Conservation (phyloP, 2,888 invertebrate genomes). For the Drosophila pullipes region DNA sequence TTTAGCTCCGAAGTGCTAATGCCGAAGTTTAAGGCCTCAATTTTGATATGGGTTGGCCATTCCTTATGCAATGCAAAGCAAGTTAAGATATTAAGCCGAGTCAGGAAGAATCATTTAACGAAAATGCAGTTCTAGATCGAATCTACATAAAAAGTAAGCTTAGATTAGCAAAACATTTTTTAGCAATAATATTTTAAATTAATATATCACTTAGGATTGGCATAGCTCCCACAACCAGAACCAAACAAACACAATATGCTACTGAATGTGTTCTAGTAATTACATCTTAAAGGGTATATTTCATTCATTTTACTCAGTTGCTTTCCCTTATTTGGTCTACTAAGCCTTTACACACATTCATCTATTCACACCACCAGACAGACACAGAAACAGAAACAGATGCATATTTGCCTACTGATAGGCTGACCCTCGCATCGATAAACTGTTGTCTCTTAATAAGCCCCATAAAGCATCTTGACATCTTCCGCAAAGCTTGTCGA, state of each 20-base stretch:
- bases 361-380: not conserved
- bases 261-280: not conserved
- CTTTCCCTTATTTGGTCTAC: not conserved
- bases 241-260: not conserved
- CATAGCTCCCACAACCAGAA: not conserved
- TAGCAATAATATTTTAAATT: not conserved
- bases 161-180: not conserved
- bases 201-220: not conserved
- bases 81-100: constrained; percentile 5
- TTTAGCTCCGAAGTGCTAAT: constrained; percentile 32
- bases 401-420: constrained; percentile 28
- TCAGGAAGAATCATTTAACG: constrained; percentile 9
- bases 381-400: not conserved
- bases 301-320: not conserved
- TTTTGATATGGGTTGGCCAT: constrained; percentile 32
- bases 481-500: constrained; percentile 54
- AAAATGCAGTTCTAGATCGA: not conserved
- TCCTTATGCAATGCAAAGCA: not conserved
- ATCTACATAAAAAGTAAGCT: not conserved
- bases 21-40: constrained; percentile 12
- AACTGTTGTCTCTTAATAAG: constrained; percentile 55
- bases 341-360: not conserved
- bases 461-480: constrained; percentile 70
- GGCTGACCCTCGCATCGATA: constrained; percentile 39
- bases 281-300: not conserved